Conservation (phyloP, 2,113 vertebrate species). For the Struthidea cinerea region DNA sequence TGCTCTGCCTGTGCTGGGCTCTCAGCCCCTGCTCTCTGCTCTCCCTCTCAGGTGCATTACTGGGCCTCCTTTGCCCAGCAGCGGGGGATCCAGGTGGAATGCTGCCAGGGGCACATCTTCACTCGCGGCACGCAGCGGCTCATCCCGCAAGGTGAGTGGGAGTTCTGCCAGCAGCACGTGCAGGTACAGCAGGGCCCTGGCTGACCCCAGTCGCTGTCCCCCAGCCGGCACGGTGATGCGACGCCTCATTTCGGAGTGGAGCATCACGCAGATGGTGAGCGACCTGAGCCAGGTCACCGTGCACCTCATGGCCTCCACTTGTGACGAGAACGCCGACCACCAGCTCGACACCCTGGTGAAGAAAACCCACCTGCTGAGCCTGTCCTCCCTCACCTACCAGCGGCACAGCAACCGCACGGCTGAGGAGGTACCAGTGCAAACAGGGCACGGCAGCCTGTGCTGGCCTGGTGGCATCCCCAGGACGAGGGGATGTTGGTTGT, state of each 20-base stretch:
- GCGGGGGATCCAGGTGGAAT: conserved; percentile 92
- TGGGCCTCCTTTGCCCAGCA: conserved; percentile 99
- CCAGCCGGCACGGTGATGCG: conserved; percentile 96
- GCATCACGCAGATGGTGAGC: conserved; percentile 96
- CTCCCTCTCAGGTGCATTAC: conserved; percentile 84
- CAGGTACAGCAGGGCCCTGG: neutral
- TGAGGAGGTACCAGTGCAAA: conserved; percentile 79
- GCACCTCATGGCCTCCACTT: conserved; percentile 94
- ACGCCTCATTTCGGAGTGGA: conserved; percentile 97
- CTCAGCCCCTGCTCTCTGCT: neutral
- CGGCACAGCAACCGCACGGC: conserved; percentile 83
- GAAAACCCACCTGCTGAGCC: conserved; percentile 94
- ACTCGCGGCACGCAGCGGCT: conserved; percentile 91
- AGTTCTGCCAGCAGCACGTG: neutral
- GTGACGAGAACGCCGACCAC: conserved; percentile 90
- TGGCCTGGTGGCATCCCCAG: neutral
- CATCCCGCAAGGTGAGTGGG: conserved; percentile 87
- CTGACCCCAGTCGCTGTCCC: neutral
- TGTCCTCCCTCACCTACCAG: conserved; percentile 94
- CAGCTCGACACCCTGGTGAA: conserved; percentile 89
- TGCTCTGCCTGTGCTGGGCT: neutral
- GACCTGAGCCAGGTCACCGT: conserved; percentile 92
- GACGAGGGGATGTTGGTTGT: neutral
- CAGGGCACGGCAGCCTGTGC: neutral
- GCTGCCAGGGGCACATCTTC: conserved; percentile 91